These are phyloP conservation scores for Dasypus novemcinctus DNA, from an alignment of 2,113 vertebrate species.

Conservation along the genomic window DNA sequence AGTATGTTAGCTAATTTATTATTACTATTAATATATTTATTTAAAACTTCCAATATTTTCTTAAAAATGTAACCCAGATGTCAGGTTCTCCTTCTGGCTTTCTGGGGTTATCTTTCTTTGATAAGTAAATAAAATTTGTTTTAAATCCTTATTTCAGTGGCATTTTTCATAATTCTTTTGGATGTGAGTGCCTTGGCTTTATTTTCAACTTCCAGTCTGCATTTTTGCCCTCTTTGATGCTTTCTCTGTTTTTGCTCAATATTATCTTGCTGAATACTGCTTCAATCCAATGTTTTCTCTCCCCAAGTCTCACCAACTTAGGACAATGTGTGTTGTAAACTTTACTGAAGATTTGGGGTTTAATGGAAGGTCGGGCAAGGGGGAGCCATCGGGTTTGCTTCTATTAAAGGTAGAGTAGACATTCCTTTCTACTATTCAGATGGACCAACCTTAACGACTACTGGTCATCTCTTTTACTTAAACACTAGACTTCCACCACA, in stretches of 20 bases:
- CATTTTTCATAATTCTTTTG: not conserved
- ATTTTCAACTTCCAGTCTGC: not conserved
- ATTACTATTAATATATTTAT: not conserved
- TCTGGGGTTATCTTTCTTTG: not conserved
- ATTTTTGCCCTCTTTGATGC: not conserved
- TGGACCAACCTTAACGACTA: not conserved
- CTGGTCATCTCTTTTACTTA: not conserved
- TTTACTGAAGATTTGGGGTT: not conserved
- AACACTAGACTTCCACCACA: not conserved
- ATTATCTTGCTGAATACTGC: not conserved
- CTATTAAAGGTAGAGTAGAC: not conserved
- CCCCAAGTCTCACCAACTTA: not conserved
- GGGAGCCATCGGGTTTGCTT: not conserved
- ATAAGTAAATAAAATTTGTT: slow-evolving; percentile 25
- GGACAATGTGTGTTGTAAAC: not conserved
- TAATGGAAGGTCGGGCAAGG: not conserved
- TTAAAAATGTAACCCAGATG: not conserved
- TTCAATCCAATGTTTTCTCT: not conserved
- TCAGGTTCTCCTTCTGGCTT: not conserved
- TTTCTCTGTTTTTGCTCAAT: not conserved
- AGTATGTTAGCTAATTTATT: not conserved
- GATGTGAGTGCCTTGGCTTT: not conserved
- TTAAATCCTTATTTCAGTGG: not conserved
- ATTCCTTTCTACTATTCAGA: not conserved
- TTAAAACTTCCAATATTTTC: not conserved